Percentiles rank a stretch among this genome's conserved stretches.
These are phyloP conservation scores for Caenorhabditis wallacei DNA, from an alignment of 2,888 invertebrate species.

Conservation along the genomic window DNA sequence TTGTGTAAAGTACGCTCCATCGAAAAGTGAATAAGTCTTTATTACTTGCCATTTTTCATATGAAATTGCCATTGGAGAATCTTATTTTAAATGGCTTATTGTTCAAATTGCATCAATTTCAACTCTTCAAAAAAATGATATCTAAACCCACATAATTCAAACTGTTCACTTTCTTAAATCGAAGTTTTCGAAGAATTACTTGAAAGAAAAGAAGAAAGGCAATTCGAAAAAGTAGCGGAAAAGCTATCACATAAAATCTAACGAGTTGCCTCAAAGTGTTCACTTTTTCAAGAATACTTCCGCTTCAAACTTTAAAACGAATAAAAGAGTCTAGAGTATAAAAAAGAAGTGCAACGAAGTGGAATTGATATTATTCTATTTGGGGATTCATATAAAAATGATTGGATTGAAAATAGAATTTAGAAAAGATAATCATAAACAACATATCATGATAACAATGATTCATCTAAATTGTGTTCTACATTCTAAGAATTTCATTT, in stretches of 20 bases:
- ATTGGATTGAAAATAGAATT: no score
- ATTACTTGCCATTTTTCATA: slow-evolving; percentile 59
- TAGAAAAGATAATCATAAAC: no score
- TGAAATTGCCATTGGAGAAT: slow-evolving; percentile 41
- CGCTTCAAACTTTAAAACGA: slow-evolving; percentile 8
- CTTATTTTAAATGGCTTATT: background rate
- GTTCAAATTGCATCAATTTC: no score
- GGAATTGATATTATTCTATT: no score
- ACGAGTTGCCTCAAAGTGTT: slow-evolving; percentile 38
- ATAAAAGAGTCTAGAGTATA: background rate
- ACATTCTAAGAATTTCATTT: no score
- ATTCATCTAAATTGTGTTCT: no score
- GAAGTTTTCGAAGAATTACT: slow-evolving; percentile 9
- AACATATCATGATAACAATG: no score
- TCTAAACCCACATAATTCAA: background rate
- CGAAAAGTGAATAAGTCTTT: slow-evolving; percentile 41
- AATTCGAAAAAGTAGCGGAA: slow-evolving; percentile 22
- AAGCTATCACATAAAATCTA: slow-evolving; percentile 42
- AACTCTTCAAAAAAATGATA: background rate
- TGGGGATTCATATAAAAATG: no score
- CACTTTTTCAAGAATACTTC: slow-evolving; percentile 20
- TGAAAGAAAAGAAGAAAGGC: background rate
- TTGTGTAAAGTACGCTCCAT: slow-evolving; percentile 58
- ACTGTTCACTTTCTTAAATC: background rate
- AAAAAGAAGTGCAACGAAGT: background rate